Evolutionary conservation across 2,888 invertebrate species (phyloP).

Genomic region (Dolichopus griseipennis): DNA sequence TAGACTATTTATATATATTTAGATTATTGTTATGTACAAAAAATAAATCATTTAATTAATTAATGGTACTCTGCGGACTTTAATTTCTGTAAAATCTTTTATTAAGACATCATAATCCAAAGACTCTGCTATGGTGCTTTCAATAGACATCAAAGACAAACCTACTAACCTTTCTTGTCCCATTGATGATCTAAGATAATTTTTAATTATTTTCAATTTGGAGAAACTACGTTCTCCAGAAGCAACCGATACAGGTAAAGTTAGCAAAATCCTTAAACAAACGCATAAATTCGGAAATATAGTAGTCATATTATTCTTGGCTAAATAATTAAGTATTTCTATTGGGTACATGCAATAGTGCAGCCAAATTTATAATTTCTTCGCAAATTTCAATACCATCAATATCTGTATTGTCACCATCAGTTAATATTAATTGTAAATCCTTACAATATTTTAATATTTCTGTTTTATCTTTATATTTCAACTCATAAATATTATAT

Average conservation of each 20-base stretch:
- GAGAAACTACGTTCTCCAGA: constrained; percentile 5
- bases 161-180: constrained; percentile 7
- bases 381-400: constrained; percentile 8
- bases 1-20: constrained; percentile 8
- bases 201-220: constrained; percentile 10
- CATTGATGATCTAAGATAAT: constrained; percentile 9
- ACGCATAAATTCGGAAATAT: constrained; percentile 7
- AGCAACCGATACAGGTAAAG: constrained; percentile 8
- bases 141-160: constrained; percentile 9
- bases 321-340: constrained; percentile 7
- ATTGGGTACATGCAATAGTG: constrained; percentile 1
- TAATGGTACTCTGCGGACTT: constrained; percentile 8
- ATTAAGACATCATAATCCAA: constrained; percentile 10
- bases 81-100: constrained; percentile 11
- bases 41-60: constrained; percentile 9
- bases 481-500: constrained; percentile 9
- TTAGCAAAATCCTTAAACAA: constrained; percentile 7
- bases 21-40: constrained; percentile 8
- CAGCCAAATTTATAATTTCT: constrained; percentile 5
- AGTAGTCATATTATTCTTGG: constrained; percentile 5
- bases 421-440: constrained; percentile 10
- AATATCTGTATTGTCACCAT: constrained; percentile 7
- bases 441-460: constrained; percentile 8
- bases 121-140: constrained; percentile 9
- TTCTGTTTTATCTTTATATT: constrained; percentile 4